Evolutionary conservation across 2,113 vertebrate species (phyloP).

Genomic region (Eudorcas thomsonii): DNA sequence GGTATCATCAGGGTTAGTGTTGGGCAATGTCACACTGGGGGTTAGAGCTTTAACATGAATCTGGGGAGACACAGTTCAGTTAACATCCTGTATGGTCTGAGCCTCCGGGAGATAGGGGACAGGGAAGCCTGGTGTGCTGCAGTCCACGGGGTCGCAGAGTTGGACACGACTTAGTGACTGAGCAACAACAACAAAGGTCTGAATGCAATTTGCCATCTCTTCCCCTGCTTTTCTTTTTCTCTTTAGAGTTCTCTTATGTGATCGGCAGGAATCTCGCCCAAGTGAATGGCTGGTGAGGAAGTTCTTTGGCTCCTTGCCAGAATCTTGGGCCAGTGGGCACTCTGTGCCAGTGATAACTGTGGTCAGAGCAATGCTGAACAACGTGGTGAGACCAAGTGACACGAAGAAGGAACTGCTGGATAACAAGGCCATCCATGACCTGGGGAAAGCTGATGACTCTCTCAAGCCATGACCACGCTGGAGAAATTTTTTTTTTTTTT

Average conservation of each 20-base stretch:
- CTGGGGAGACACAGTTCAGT: background rate
- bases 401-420: conserved; percentile 82
- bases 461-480: background rate
- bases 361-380: conserved; percentile 80
- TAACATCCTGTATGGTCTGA: background rate
- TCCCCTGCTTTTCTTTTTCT: background rate
- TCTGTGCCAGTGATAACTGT: conserved; percentile 79
- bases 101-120: background rate
- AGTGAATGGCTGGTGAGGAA: conserved; percentile 83
- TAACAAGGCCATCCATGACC: conserved; percentile 80
- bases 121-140: background rate
- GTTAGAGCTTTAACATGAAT: background rate
- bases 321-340: conserved; percentile 71
- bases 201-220: background rate
- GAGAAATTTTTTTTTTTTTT: background rate
- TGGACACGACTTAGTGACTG: background rate
- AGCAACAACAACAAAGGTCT: background rate
- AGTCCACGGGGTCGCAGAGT: background rate
- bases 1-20: background rate
- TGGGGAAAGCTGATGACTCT: conserved; percentile 72
- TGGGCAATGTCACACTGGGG: background rate
- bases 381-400: conserved; percentile 77
- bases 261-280: conserved; percentile 81
- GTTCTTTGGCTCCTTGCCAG: conserved; percentile 69
- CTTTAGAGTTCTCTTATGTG: conserved; percentile 83